phyloP scores from a whole-genome alignment of 2,113 vertebrate species.

The Oncorhynchus keta region DNA sequence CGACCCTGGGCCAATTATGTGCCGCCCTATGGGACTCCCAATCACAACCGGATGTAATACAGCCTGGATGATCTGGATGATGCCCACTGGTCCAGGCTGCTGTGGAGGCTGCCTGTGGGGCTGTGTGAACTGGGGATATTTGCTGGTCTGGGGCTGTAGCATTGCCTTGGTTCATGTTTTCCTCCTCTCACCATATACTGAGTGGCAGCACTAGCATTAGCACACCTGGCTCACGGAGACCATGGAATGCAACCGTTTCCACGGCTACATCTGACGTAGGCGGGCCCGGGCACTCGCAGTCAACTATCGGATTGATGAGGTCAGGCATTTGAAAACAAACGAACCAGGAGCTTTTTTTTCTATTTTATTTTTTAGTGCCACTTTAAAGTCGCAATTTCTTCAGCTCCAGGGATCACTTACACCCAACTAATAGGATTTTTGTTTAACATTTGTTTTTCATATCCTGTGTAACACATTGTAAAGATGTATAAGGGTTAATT shows the following conservation, averaged over 20 bases:
- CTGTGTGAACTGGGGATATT: too few species aligned
- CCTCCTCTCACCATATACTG: conserved; percentile 67
- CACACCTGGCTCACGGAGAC: conserved; percentile 38
- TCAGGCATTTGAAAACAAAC: conserved; percentile 30
- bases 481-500: conserved; percentile 23
- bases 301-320: conserved; percentile 38
- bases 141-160: too few species aligned
- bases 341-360: conserved; percentile 1
- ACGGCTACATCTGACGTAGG: conserved; percentile 14
- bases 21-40: too few species aligned
- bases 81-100: too few species aligned
- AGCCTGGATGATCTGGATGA: too few species aligned
- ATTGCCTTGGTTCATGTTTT: not conserved
- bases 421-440: conserved; percentile 37
- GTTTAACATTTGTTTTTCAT: conserved; percentile 43
- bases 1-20: too few species aligned
- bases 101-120: too few species aligned
- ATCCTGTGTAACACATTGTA: conserved; percentile 45
- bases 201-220: conserved; percentile 9
- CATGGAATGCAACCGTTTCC: too few species aligned
- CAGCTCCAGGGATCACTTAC: conserved; percentile 11
- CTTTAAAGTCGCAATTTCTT: conserved; percentile 31
- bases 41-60: too few species aligned
- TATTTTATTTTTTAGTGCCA: conserved; percentile 20
- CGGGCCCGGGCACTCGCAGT: conserved; percentile 4